phyloP scores from a whole-genome alignment of 2,888 invertebrate genomes.

The Aleiodes testaceus region DNA sequence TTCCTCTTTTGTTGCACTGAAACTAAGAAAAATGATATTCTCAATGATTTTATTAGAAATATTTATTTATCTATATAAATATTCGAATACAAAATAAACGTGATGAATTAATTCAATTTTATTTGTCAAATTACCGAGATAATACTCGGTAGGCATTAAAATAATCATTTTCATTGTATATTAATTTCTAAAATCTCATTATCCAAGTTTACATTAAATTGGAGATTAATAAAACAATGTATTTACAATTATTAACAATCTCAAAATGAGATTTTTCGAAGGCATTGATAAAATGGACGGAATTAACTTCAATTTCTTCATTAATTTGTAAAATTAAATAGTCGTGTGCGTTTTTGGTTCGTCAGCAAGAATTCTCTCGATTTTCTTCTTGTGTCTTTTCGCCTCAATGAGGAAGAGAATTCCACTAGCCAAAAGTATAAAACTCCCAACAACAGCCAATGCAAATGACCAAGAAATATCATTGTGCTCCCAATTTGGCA shows the following conservation, averaged over 20 bases:
- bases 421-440: conserved; percentile 84
- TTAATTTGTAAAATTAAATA: conserved; percentile 75
- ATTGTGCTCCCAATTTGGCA: conserved; percentile 97
- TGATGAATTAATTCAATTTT: neutral
- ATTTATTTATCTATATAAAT: conserved; percentile 22
- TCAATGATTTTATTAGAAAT: conserved; percentile 19
- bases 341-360: conserved; percentile 82
- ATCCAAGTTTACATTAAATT: no score
- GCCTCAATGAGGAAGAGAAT: conserved; percentile 89
- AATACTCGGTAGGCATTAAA: no score
- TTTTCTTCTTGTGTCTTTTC: conserved; percentile 82
- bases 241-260: conserved; percentile 30
- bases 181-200: conserved; percentile 1
- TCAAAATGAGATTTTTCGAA: conserved; percentile 9
- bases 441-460: conserved; percentile 85
- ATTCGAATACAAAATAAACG: conserved; percentile 30
- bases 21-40: no score
- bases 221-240: conserved; percentile 2
- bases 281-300: conserved; percentile 26
- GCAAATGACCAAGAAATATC: conserved; percentile 96
- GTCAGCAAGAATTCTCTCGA: conserved; percentile 82
- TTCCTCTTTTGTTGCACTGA: no score
- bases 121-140: neutral
- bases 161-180: no score
- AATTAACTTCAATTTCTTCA: conserved; percentile 9